Evolutionary conservation across 2,888 invertebrate species (phyloP).

Genomic region (Dynastes hyllus): DNA sequence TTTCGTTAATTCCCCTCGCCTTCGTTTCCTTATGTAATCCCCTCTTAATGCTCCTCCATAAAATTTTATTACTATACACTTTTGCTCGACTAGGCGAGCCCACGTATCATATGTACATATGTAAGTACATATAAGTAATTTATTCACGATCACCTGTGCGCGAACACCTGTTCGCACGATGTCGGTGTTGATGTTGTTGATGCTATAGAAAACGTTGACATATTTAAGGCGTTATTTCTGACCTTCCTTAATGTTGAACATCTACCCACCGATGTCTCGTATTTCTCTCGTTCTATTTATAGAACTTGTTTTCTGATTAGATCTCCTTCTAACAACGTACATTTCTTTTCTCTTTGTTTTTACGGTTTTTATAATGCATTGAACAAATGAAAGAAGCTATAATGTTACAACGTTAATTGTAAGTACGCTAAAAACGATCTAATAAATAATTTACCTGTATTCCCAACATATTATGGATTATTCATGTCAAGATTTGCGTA

Average conservation of each 20-base stretch:
- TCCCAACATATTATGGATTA: too few species aligned
- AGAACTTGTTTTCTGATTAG: constrained; percentile 37
- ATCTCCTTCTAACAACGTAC: neutral
- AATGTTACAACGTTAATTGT: neutral
- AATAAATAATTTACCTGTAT: neutral
- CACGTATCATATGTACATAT: neutral
- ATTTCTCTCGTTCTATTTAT: constrained; percentile 38
- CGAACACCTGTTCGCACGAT: constrained; percentile 33
- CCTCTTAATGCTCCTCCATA: constrained; percentile 16
- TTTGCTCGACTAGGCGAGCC: neutral
- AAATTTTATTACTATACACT: constrained; percentile 31
- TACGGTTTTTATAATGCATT: neutral
- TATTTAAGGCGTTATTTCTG: constrained; percentile 30
- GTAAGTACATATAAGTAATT: constrained; percentile 2
- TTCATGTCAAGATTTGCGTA: too few species aligned
- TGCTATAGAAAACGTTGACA: constrained; percentile 35
- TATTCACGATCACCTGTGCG: constrained; percentile 20
- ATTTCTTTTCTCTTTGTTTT: neutral
- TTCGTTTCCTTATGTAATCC: constrained; percentile 31
- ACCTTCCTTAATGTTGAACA: constrained; percentile 38
- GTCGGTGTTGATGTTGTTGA: neutral
- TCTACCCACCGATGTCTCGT: constrained; percentile 30
- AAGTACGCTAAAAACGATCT: neutral
- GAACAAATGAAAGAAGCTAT: neutral
- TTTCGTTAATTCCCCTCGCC: neutral